Percentiles rank a stretch among this genome's conserved stretches.
These are phyloP conservation scores for Thamnaconus septentrionalis DNA, from an alignment of 2,113 vertebrate species.

Conservation along the genomic window DNA sequence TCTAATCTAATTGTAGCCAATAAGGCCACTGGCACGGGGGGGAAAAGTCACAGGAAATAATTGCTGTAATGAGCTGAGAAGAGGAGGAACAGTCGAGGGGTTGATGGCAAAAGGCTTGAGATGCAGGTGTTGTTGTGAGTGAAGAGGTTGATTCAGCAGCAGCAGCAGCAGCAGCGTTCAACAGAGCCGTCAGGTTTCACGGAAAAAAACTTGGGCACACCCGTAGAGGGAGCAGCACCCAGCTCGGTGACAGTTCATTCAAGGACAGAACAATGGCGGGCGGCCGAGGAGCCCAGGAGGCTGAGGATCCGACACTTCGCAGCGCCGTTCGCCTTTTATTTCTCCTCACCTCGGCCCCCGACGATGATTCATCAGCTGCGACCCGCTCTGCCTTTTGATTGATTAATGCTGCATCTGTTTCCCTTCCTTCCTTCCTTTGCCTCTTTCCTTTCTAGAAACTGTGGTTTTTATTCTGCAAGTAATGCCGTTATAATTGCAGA, in stretches of 20 bases:
- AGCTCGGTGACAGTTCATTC: conserved; percentile 36
- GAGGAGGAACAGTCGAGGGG: too few relatives aligned
- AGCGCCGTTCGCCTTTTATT: conserved; percentile 10
- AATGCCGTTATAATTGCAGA: too few relatives aligned
- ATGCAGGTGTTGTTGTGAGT: too few relatives aligned
- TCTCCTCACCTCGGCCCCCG: conserved; percentile 2
- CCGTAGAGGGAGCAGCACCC: conserved; percentile 17
- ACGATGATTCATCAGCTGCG: conserved; percentile 45
- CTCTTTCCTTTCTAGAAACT: too few relatives aligned
- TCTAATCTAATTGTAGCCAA: too few relatives aligned
- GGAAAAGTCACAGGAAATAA: neutral
- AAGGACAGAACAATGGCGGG: conserved; percentile 34
- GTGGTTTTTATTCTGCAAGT: too few relatives aligned
- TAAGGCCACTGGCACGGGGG: too few relatives aligned
- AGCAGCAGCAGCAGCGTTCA: conserved; percentile 5
- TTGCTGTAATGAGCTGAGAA: neutral
- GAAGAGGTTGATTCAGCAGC: neutral
- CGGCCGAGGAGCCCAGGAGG: neutral
- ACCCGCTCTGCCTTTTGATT: conserved; percentile 24
- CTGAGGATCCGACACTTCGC: conserved; percentile 6
- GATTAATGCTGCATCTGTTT: conserved; percentile 28
- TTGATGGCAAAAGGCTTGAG: too few relatives aligned
- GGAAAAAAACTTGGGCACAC: conserved; percentile 21
- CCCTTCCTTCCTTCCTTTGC: too few relatives aligned
- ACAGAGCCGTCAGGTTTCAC: neutral